Conservation (phyloP, 2,888 invertebrate genomes). For the Germaria angustata region DNA sequence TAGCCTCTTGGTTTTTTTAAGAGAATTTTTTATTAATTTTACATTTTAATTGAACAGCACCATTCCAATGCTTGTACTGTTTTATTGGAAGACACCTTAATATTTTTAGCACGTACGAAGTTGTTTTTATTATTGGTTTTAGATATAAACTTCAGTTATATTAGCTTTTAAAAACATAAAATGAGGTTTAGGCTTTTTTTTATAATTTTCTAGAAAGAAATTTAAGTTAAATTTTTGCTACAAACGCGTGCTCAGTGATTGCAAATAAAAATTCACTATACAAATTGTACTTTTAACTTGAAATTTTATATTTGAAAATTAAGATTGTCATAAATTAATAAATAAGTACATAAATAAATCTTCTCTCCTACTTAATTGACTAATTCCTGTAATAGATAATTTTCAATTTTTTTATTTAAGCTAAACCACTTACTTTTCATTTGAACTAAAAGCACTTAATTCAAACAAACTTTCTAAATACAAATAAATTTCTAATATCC, state of each 20-base stretch:
- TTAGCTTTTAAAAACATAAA: background rate
- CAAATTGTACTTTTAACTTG: too few relatives aligned
- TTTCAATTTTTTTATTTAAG: background rate
- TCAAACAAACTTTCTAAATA: slow-evolving; percentile 21
- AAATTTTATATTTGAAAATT: background rate
- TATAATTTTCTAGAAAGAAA: too few relatives aligned
- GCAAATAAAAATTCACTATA: too few relatives aligned
- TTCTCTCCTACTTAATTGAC: background rate
- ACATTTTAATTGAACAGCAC: background rate
- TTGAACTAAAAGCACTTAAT: background rate
- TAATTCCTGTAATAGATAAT: background rate
- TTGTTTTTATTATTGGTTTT: background rate
- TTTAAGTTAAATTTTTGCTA: too few relatives aligned
- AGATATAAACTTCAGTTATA: background rate
- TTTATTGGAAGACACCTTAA: background rate
- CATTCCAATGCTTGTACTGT: background rate
- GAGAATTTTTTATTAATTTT: background rate
- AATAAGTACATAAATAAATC: background rate
- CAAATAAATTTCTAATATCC: background rate
- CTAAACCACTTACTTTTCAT: background rate
- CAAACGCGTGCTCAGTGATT: too few relatives aligned
- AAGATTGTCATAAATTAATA: background rate
- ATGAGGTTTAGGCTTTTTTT: background rate
- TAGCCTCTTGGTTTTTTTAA: background rate
- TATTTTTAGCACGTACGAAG: background rate